phyloP scores from a whole-genome alignment of 2,113 vertebrate species.

The Megatriorchis doriae region DNA sequence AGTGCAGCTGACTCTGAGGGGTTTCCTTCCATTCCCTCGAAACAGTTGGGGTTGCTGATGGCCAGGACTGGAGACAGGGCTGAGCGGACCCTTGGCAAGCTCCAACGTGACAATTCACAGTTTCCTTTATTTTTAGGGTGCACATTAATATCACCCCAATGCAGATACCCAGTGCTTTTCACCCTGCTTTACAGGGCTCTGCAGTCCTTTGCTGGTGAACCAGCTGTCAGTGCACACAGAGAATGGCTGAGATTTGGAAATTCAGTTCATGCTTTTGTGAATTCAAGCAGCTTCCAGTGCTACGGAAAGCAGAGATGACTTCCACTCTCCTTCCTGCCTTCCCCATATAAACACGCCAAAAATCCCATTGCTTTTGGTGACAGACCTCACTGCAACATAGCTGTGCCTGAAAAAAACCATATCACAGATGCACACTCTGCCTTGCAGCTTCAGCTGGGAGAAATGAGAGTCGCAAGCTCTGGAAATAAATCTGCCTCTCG shows the following conservation, averaged over 20 bases:
- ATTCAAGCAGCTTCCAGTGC: not conserved
- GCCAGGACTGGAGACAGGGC: not conserved
- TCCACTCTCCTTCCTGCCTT: not conserved
- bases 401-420: slow-evolving; percentile 6
- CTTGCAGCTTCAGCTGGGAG: slow-evolving; percentile 78
- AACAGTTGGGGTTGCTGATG: not conserved
- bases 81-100: not conserved
- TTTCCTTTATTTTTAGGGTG: not conserved
- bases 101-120: not conserved
- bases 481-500: slow-evolving; percentile 83
- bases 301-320: not conserved
- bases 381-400: slow-evolving; percentile 21
- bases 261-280: not conserved
- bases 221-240: not conserved
- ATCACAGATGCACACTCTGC: slow-evolving; percentile 69
- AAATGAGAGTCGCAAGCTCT: slow-evolving; percentile 78
- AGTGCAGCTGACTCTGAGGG: not conserved
- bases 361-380: not conserved
- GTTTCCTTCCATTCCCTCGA: not conserved
- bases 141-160: not conserved
- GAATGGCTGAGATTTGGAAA: not conserved
- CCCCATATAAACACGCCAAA: not conserved
- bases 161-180: not conserved
- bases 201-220: not conserved
- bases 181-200: not conserved